A percentile compares a stretch with the other conserved stretches of the same genome.
phyloP scores from a whole-genome alignment of 2,113 vertebrate genomes.

The Salvelinus alpinus region DNA sequence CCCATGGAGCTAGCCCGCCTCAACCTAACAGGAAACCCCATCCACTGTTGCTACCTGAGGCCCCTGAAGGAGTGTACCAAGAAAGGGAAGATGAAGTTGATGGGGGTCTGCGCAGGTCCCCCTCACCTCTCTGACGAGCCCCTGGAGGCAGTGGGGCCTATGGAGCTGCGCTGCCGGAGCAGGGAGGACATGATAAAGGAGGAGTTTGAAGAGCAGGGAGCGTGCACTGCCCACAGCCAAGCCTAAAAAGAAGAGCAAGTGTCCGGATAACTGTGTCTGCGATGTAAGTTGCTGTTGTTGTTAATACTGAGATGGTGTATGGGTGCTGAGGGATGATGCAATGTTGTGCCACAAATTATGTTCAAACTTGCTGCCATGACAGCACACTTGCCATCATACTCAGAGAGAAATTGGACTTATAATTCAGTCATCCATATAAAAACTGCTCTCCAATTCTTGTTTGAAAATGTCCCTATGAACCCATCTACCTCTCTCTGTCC shows the following conservation, averaged over 20 bases:
- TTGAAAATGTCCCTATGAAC: neutral
- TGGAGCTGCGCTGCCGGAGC: slow-evolving; percentile 71
- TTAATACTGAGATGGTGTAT: neutral
- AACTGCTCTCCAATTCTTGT: neutral
- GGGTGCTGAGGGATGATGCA: too few species aligned
- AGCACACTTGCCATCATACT: neutral
- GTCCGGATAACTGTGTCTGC: slow-evolving; percentile 78
- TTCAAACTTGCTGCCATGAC: neutral
- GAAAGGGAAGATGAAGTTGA: slow-evolving; percentile 59
- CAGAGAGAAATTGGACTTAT: neutral
- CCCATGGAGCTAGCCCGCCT: slow-evolving; percentile 67
- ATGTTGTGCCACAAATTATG: neutral
- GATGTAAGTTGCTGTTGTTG: slow-evolving; percentile 47
- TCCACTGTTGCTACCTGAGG: slow-evolving; percentile 85
- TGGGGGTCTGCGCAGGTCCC: slow-evolving; percentile 77
- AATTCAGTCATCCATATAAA: neutral
- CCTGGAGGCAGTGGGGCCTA: slow-evolving; percentile 66
- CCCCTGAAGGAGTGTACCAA: slow-evolving; percentile 80
- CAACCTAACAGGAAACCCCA: slow-evolving; percentile 79
- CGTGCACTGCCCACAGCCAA: fast-evolving
- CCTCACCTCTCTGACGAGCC: slow-evolving; percentile 76
- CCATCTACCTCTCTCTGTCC: neutral
- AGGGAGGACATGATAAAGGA: slow-evolving; percentile 21
- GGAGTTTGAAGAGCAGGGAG: slow-evolving; percentile 37
- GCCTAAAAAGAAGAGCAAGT: slow-evolving; percentile 47